Evolutionary conservation across 2,888 invertebrate species (phyloP).

Genomic region (Sminthurinus aureus): DNA sequence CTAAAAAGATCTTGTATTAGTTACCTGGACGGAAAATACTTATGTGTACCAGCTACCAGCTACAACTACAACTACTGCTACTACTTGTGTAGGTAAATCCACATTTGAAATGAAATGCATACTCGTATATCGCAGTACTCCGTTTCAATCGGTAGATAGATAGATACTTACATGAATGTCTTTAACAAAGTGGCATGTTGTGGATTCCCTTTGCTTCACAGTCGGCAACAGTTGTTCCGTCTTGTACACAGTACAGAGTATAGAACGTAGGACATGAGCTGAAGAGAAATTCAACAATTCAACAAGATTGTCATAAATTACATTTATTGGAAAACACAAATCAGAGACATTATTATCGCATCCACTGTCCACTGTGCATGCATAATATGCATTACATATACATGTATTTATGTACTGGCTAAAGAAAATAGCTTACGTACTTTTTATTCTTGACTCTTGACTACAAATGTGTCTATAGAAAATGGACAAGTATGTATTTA

Average conservation of each 20-base stretch:
- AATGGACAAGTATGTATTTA: too few relatives aligned
- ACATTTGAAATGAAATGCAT: neutral
- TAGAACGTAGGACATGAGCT: too few relatives aligned
- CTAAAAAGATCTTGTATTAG: neutral
- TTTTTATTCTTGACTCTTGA: too few relatives aligned
- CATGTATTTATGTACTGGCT: neutral
- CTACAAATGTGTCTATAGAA: too few relatives aligned
- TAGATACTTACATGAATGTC: neutral
- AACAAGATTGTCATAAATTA: slow-evolving; percentile 17
- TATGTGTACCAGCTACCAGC: neutral
- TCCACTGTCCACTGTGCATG: neutral
- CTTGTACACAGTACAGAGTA: too few relatives aligned
- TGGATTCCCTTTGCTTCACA: neutral
- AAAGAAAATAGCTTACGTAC: too few relatives aligned
- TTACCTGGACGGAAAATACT: neutral
- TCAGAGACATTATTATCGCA: slow-evolving; percentile 11
- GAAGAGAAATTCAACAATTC: neutral
- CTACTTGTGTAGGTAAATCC: neutral
- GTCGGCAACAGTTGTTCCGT: slow-evolving; percentile 16
- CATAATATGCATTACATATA: neutral
- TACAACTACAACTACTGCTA: neutral
- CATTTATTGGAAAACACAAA: neutral
- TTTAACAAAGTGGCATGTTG: slow-evolving; percentile 10
- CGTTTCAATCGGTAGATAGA: neutral
- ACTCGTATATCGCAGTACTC: neutral